Evolutionary conservation across 2,797 vertebrate genomes (phyloP).

Genomic region (Poecilia picta): DNA sequence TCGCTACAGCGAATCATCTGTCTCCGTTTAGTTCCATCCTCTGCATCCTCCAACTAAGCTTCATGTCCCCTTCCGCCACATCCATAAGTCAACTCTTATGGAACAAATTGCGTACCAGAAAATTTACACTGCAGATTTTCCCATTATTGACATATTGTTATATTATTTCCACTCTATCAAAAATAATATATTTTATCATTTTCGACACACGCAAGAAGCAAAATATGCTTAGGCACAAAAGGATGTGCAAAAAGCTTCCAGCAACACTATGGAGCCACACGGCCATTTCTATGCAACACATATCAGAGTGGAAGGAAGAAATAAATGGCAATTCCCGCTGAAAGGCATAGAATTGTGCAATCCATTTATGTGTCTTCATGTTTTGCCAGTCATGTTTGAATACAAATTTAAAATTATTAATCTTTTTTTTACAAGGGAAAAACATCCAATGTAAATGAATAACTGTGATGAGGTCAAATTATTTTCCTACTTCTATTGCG

Average conservation of each 20-base stretch:
- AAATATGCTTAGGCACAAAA: background rate
- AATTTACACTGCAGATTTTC: background rate
- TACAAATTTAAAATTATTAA: conserved; percentile 1
- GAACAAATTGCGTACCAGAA: background rate
- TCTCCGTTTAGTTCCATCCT: background rate
- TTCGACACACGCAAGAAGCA: background rate
- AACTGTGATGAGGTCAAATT: background rate
- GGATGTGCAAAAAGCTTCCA: background rate
- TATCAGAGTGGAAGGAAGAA: conserved; percentile 11
- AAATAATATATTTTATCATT: background rate
- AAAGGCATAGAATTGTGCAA: conserved; percentile 6
- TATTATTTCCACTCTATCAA: background rate
- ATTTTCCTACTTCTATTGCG: background rate
- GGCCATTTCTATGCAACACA: background rate
- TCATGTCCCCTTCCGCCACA: background rate
- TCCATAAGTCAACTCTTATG: background rate
- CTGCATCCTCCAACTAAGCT: background rate
- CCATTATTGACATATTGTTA: background rate
- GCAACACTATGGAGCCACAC: conserved; percentile 3
- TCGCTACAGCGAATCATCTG: background rate
- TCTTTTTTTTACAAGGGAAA: background rate
- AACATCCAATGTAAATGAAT: background rate
- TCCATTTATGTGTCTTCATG: conserved; percentile 5
- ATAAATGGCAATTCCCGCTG: conserved; percentile 13
- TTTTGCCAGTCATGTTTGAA: conserved; percentile 19